Base-by-base conservation (phyloP, 2,888 invertebrate species). In the Caradrina kadenii region DNA sequence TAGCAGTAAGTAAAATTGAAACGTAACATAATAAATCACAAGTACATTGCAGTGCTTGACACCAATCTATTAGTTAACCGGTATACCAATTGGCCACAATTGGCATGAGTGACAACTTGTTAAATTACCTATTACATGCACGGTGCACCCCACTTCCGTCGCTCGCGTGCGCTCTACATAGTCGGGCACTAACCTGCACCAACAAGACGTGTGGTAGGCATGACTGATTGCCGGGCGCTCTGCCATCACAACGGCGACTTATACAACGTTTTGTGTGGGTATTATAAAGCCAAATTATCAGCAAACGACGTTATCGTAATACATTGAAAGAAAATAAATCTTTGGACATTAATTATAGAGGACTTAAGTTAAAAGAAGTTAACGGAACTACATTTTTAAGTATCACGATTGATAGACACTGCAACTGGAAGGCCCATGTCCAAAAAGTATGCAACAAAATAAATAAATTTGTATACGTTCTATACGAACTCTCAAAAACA, bases 51-150 rank as follows among this genome's bases (percentile, higher is more conserved):
- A 67, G 62, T 66, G 63, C 62, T 61, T 59, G 39, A 76, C 67
- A 74, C 39, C 19, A 39, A 88, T 75, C 80, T 84, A 63, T 68
- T 67, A 67, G 48, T 63, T 63, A 70, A 8, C 61, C 69, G 45
- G 68, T 60, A 61, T 63, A 56, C 19, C 53, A 70, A 78, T 75
- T 76, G 70, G 35, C 35, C 26, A 59, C 70, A 80, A 80, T 76
- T 76, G 65, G 31, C 26, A 17, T 63, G 62, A 80, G 55, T 79
- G 59, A 68, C 59, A 68, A 63, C 21, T 54, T 49, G 26, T 17
- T 52, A 62, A 22, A 35, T 35, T 39, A 50, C 13, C 42, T 45
- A 58, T 58, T 67, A 75, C n/a, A 69, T 49, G 77, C 61, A 76
- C 70, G 10, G 17, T 55, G 76, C 60, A 69, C 54, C n/a, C 26